Percentiles rank a stretch among this genome's conserved stretches.
Evolutionary conservation across 2,113 vertebrate genomes (phyloP).

Genomic region (Heliornis fulica): DNA sequence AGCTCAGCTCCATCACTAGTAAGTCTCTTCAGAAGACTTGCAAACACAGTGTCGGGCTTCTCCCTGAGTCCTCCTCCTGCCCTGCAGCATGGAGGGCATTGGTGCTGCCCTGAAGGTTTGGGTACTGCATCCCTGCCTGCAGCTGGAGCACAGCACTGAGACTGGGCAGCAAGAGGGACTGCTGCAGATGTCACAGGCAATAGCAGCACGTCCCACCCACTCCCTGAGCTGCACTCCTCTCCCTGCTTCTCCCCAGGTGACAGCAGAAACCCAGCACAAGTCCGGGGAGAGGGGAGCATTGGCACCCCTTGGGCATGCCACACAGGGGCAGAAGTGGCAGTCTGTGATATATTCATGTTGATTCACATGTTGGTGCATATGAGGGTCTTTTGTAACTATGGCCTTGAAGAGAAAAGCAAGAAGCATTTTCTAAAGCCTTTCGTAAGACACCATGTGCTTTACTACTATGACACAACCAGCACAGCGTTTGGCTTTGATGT

Average conservation of each 20-base stretch:
- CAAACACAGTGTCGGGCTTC: background rate
- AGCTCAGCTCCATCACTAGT: background rate
- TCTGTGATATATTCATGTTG: fast-evolving
- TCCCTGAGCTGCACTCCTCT: background rate
- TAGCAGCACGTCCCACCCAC: background rate
- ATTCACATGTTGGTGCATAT: background rate
- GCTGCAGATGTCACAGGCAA: background rate
- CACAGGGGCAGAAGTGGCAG: background rate
- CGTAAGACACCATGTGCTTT: background rate
- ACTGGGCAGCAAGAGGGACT: background rate
- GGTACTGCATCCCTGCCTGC: background rate
- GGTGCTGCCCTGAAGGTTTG: background rate
- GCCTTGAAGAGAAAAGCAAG: background rate
- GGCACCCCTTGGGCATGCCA: background rate
- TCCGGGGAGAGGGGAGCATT: background rate
- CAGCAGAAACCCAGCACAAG: background rate
- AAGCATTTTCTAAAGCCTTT: background rate
- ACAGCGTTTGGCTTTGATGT: background rate
- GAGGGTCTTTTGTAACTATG: background rate
- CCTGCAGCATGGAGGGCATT: background rate
- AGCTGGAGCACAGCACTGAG: background rate
- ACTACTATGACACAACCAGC: background rate
- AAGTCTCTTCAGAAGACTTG: background rate
- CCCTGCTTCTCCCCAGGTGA: background rate
- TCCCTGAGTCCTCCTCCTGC: background rate